Evolutionary conservation across 2,888 invertebrate genomes (phyloP).

Genomic region (Polydrusus tereticollis): DNA sequence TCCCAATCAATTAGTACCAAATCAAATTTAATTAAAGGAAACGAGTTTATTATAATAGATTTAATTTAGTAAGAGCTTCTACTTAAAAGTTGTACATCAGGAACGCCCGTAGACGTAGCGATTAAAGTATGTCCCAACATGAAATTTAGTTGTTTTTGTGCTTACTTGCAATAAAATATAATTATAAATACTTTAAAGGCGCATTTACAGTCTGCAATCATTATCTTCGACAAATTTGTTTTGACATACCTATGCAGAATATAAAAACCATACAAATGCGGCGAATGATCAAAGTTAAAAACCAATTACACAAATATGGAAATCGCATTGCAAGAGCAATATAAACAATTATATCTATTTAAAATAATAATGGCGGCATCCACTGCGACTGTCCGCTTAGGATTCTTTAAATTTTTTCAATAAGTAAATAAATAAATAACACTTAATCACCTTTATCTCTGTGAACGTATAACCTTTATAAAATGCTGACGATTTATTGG

Average conservation of each 20-base stretch:
- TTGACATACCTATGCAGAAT: background rate
- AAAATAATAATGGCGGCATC: slow-evolving; percentile 44
- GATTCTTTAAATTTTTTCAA: slow-evolving; percentile 41
- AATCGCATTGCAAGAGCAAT: slow-evolving; percentile 28
- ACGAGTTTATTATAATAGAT: no score
- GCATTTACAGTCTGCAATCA: no score
- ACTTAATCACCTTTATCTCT: slow-evolving; percentile 42
- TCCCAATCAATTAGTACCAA: no score
- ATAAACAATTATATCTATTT: slow-evolving; percentile 28
- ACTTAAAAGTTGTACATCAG: no score
- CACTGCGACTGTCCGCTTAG: slow-evolving; percentile 28
- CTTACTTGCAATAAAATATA: no score
- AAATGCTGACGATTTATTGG: slow-evolving; percentile 45
- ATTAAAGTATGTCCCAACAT: no score
- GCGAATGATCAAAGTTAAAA: slow-evolving; percentile 28
- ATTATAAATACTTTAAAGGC: no score
- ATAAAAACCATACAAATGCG: background rate
- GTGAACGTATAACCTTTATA: slow-evolving; percentile 38
- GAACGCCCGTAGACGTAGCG: no score
- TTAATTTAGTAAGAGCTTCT: no score
- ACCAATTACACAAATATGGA: slow-evolving; percentile 26
- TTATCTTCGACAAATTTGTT: background rate
- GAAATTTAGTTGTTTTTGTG: no score
- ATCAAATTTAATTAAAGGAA: no score
- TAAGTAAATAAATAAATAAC: slow-evolving; percentile 47